These are phyloP conservation scores for Chaitophorus viminalis DNA, from an alignment of 2,888 invertebrate genomes.

Conservation along the genomic window DNA sequence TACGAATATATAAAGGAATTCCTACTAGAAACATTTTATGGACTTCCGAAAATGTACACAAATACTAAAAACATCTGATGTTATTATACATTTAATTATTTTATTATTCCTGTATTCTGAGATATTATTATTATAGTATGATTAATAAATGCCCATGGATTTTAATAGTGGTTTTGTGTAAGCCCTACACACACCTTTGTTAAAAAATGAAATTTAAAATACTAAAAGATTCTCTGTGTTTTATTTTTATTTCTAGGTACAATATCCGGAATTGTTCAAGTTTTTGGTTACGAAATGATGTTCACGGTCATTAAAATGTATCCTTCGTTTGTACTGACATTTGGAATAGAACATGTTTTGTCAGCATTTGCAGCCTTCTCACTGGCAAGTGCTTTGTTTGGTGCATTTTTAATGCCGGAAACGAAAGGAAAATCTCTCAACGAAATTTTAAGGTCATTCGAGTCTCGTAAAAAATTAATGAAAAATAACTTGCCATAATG, in stretches of 20 bases:
- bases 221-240: too few relatives aligned
- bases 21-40: too few relatives aligned
- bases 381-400: conserved; percentile 16
- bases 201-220: too few relatives aligned
- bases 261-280: conserved; percentile 27
- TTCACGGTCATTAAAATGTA: conserved; percentile 57
- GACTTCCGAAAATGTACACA: too few relatives aligned
- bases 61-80: too few relatives aligned
- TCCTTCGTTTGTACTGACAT: conserved; percentile 35
- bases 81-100: too few relatives aligned
- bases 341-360: conserved; percentile 38
- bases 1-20: too few relatives aligned
- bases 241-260: conserved; percentile 3
- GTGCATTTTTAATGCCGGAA: conserved; percentile 60
- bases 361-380: conserved; percentile 26
- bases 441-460: conserved; percentile 51
- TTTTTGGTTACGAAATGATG: conserved; percentile 36
- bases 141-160: too few relatives aligned
- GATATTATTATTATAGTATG: too few relatives aligned
- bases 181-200: too few relatives aligned
- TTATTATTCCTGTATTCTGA: too few relatives aligned
- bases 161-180: too few relatives aligned
- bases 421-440: conserved; percentile 62
- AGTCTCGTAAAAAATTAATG: background rate
- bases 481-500: conserved; percentile 23